Conservation (phyloP, 2,797 vertebrate genomes). For the Xiphorhynchus erythropygius region DNA sequence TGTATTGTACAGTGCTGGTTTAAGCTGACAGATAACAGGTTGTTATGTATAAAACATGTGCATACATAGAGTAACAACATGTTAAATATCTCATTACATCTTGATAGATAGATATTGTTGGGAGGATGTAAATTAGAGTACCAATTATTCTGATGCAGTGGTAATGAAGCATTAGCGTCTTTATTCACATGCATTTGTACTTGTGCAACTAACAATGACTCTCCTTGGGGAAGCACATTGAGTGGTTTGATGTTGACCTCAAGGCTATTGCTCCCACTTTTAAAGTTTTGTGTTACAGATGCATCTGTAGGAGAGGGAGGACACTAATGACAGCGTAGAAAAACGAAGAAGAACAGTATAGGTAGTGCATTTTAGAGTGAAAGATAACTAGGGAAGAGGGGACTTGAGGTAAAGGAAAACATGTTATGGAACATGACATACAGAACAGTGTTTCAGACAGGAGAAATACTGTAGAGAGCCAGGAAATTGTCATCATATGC, state of each 20-base stretch:
- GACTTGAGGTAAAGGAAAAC: conserved; percentile 14
- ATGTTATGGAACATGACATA: not conserved
- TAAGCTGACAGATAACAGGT: conserved; percentile 32
- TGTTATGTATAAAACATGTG: conserved; percentile 62
- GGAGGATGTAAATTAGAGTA: conserved; percentile 50
- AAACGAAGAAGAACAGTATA: not conserved
- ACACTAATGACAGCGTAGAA: not conserved
- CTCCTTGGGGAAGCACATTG: not conserved
- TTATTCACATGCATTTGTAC: not conserved
- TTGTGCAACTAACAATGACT: not conserved
- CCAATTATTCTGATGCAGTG: conserved; percentile 44
- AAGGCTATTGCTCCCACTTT: conserved; percentile 1
- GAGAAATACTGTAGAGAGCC: not conserved
- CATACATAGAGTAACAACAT: conserved; percentile 10
- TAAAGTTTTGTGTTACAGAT: not conserved
- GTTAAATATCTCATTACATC: conserved; percentile 59
- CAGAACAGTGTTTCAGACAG: not conserved
- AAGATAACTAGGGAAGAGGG: not conserved
- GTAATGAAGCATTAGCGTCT: conserved; percentile 42
- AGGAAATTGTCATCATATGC: conserved; percentile 2
- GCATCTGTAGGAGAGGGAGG: not conserved
- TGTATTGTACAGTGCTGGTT: not conserved
- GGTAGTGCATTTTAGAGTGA: not conserved
- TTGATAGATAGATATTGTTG: conserved; percentile 47
- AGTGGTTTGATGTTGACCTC: conserved; percentile 25